Percentiles rank a stretch among this genome's conserved stretches.
phyloP scores from a whole-genome alignment of 1,140 invertebrate species.

The Calliopsis andreniformis region DNA sequence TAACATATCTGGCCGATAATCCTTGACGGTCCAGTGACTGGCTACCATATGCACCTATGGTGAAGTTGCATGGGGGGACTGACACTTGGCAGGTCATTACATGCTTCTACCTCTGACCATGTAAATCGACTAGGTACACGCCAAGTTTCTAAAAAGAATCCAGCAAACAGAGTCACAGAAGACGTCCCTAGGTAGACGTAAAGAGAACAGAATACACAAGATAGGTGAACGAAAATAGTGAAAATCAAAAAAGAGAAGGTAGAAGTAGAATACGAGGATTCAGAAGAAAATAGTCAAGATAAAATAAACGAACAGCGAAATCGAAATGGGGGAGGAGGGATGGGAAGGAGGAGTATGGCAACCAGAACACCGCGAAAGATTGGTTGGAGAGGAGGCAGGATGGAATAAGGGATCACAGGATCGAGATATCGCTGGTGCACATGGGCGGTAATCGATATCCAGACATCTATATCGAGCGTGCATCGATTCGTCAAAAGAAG shows the following conservation, averaged over 20 bases:
- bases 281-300: too few relatives aligned
- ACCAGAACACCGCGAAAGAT: conserved; percentile 3
- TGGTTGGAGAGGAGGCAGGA: not conserved
- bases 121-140: too few relatives aligned
- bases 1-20: conserved; percentile 78
- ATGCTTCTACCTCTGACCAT: not conserved
- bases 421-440: conserved; percentile 47
- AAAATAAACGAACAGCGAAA: too few relatives aligned
- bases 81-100: not conserved
- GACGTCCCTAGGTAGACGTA: too few relatives aligned
- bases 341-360: not conserved
- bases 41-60: conserved; percentile 21
- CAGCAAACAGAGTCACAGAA: too few relatives aligned
- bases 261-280: not conserved
- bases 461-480: conserved; percentile 59
- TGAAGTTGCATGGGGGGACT: not conserved
- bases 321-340: too few relatives aligned
- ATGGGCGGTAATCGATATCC: conserved; percentile 57
- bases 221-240: not conserved
- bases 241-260: not conserved
- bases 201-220: not conserved
- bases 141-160: not conserved
- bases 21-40: conserved; percentile 66
- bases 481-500: conserved; percentile 40
- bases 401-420: conserved; percentile 22